Evolutionary conservation across 92 coral and sea anemone species (phyloP).

Genomic region (Nematostella vectensis): DNA sequence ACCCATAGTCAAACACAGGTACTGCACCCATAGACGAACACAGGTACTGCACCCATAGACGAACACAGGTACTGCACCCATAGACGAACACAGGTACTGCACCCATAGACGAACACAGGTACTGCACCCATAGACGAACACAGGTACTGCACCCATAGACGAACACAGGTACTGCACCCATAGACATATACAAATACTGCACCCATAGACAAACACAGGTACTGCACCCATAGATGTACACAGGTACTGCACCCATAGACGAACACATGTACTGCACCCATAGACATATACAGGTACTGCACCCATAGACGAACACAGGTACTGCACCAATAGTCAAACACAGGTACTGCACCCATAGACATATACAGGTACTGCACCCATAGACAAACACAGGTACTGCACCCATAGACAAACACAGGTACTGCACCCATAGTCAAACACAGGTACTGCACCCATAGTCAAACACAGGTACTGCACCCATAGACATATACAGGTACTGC

Average conservation of each 20-base stretch:
- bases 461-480: no score
- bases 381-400: slow-evolving; percentile 67
- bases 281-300: slow-evolving; percentile 68
- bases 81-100: slow-evolving; percentile 66
- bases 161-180: no score
- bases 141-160: neutral
- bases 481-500: slow-evolving; percentile 68
- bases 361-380: no score
- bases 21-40: neutral
- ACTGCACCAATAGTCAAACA: neutral
- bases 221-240: neutral
- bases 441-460: neutral
- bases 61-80: no score
- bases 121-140: neutral
- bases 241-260: neutral
- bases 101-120: slow-evolving; percentile 55
- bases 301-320: slow-evolving; percentile 55
- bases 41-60: neutral
- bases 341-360: neutral
- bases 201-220: slow-evolving; percentile 54
- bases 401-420: slow-evolving; percentile 54
- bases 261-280: no score
- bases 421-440: neutral
- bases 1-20: slow-evolving; percentile 54
- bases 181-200: slow-evolving; percentile 67